Base-by-base conservation (phyloP, 2,113 vertebrate species). In the Callocephalon fimbriatum region DNA sequence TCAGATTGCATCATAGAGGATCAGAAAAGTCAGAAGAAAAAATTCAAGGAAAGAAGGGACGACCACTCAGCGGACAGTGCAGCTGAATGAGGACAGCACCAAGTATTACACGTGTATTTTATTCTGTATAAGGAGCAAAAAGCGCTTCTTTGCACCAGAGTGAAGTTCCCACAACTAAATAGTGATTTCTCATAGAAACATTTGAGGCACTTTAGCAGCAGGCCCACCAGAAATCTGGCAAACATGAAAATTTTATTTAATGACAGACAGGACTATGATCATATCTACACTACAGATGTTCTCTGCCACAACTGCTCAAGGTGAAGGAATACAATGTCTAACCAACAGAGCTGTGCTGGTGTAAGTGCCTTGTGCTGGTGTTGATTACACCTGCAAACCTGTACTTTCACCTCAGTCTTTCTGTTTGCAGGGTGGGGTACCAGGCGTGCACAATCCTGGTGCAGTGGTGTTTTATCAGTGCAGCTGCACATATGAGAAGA, bases 341-440 rank as follows among this genome's bases (percentile, higher is more conserved):
- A 56, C 5, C 29, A 56, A 12, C 5, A 88, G 48, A 54, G 50
- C 62, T 2, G 2, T 16, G 77, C 35, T 42, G n/a, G 40, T 21
- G 3, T 5, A 15, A 66, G n/a, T 2, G 1, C 26, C 54, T 63
- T 32, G 3, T 3, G 3, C 0, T 8, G 21, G 15, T 67, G 53
- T 14, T 14, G 31, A 54, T 7, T 3, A n/a, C 26, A 62, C 11
- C 72, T 63, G 35, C 29, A 71, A 6, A 90, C 21, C 29, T 56
- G 78, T 10, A 86, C 88, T 93, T 90, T 66, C 23, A 86, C 75
- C 92, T 50, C 11, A 32, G 54, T 8, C 6, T 2, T 19, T 68
- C 27, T 70, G 58, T 66, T 42, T 67, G 73, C 82, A 66, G 77
- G 81, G 74, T 45, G 50, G 77, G 26, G 70, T 8, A 29, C 27